Base-by-base conservation (phyloP, 2,113 vertebrate genomes). In the Cynoglossus semilaevis region DNA sequence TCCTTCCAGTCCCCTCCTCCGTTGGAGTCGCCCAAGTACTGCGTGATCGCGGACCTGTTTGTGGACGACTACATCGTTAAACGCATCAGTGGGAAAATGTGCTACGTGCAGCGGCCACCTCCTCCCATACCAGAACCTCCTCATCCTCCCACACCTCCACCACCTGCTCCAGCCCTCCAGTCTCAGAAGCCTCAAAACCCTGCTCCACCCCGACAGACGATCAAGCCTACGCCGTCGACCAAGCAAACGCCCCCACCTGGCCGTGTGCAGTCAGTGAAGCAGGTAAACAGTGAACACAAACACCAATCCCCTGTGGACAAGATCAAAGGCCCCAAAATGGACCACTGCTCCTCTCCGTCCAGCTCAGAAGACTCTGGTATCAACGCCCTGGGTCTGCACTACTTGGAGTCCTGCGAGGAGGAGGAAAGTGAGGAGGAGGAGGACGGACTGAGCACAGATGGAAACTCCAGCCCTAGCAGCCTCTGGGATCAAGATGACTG, bases 51-150 rank as follows among this genome's bases (percentile, higher is more conserved):
- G 0, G 95, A 97, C 81, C 94, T 98, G 57, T 99, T 99, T 72
- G 91, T 97, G 45, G 95, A 99, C 65, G 95, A 94, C 88, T 98
- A 98, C 77, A 92, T 96, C 0, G 95, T 99, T 43, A 98, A 97
- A 58, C 96, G 96, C 82, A 96, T 98, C 80, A 98, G 97, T 0
- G 96, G 96, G 22, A 98, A 97, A 91, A 97, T 99, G 96, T 99
- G 96, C 81, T 99, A 98, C 0, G 95, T 99, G 60, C 96, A 99
- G 90, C 89, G 93, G 59, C 94, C 95, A 45, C 89, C 82, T 0
- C 89, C 90, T 0, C 60, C 67, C 9, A 76, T 88, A 17, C 83
- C 89, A 3, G 84, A 83, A 0, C 63, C 70, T 1, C 88, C 88
- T 43, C 64, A 41, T 4, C 48, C 79, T 14, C 84, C 80, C 18